These are phyloP conservation scores for Elaphurus davidianus DNA, from an alignment of 2,113 vertebrate species.

Conservation along the genomic window DNA sequence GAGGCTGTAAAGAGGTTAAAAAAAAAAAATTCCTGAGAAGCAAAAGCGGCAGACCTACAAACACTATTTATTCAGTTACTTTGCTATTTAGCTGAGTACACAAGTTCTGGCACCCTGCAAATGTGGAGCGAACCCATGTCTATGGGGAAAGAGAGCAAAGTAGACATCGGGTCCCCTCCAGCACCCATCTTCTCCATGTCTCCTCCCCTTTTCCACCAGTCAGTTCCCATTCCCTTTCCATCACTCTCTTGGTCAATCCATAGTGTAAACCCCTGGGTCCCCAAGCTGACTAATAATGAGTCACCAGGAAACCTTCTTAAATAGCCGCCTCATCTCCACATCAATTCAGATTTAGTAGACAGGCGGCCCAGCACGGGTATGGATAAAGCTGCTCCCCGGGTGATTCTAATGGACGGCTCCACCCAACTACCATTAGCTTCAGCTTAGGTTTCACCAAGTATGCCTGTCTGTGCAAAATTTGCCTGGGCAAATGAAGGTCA, in stretches of 20 bases:
- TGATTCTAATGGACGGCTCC: neutral
- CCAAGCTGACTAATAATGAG: neutral
- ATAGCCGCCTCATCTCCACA: neutral
- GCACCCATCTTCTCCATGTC: neutral
- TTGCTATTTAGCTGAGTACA: slow-evolving; percentile 3
- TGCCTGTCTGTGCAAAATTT: neutral
- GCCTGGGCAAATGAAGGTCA: neutral
- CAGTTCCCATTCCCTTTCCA: neutral
- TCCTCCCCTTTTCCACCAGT: neutral
- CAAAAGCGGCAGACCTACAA: neutral
- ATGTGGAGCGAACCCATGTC: neutral
- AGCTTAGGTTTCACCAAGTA: neutral
- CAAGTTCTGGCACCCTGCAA: neutral
- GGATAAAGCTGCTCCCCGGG: neutral
- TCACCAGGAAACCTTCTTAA: slow-evolving; percentile 18
- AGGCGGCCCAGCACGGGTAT: neutral
- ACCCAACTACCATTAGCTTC: neutral
- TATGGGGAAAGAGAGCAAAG: neutral
- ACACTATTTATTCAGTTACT: neutral
- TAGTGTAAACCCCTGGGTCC: neutral
- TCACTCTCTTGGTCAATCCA: neutral
- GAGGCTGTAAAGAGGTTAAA: neutral
- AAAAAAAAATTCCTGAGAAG: neutral
- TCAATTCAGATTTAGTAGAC: neutral
- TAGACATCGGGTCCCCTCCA: neutral